Evolutionary conservation across 2,797 vertebrate species (phyloP), one percentile per base, ranked within the genome.

Genomic region (Galagoides demidoff): DNA sequence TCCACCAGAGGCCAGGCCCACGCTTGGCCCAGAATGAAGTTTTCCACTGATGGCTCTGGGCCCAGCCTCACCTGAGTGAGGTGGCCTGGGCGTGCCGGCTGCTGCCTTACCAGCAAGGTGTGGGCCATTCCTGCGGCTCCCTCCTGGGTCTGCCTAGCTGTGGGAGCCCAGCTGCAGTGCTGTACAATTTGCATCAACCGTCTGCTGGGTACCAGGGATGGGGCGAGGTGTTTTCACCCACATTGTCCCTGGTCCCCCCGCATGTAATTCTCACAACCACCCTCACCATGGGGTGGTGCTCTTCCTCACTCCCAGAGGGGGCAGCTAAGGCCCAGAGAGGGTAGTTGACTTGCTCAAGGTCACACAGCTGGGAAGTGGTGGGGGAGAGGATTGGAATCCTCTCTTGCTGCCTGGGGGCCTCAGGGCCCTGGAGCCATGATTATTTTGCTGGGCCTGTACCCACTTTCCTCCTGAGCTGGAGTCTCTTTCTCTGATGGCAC

Each of bases 11-110:
- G 66, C 92, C 39, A 39, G 82, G 89, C 96, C 89, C 87, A 71
- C 2, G 7, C 83, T 92, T 94, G 95, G 92, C 95, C 79, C 83
- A 3, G 57, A 94, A 74, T 61, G 74, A 71, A 92, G 76, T 88
- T 94, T 94, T 96, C 94, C 94, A 87, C 81, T 1, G 61, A 3
- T 7, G n/a, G 84, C 82, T 59, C 12, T 0, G 0, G 0, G 73
- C 81, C 91, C 78, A 82, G 83, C 90, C 92, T 96, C 85, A 95
- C 88, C 92, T 77, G 96, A 92, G 93, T 96, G 95, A 93, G 93
- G 45, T 0, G 49, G 57, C 92, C 66, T 25, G 91, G 97, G 97
- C 0, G 92, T 78, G 97, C 86, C 70, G 0, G 22, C 61, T 1
- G 17, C 86, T 37, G 0, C 66, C 93, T 45, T 74, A 52, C 34